Evolutionary conservation across 2,113 vertebrate genomes (phyloP), one percentile per base, ranked within the genome.

Genomic region (Psammodynastes pulverulentus): DNA sequence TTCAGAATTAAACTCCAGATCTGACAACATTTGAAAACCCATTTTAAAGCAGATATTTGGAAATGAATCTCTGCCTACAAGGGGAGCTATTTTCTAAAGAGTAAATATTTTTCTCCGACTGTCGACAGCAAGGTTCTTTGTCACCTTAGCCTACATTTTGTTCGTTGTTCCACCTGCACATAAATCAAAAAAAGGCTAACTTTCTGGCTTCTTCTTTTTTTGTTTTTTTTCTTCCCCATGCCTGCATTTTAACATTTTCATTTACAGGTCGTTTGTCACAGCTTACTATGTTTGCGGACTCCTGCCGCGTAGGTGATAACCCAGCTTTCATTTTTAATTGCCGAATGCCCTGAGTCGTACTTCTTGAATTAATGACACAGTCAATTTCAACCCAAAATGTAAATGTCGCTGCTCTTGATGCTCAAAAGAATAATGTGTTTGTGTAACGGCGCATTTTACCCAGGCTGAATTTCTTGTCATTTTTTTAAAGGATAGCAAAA

Each of bases 381-480:
- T 67, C 72, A 7, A 5, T 58, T 89, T 86, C 53, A 89, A 84
- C 45, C 45, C 3, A 26, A 23, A 13, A 86, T 89, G 92, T 86
- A 72, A 89, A 67, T 48, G 79, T 10, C 24, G 23, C 3, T 17
- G 46, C 53, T 56, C 5, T 46, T 46, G 24, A 21, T 48, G 53
- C 56, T 53, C 0, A 23, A 58, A 62, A 86, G 56, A 86, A 58
- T 1, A 34, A 23, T 3, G 9, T 51, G 48, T 85, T 58, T 85
- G 53, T 52, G 94, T 91, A 62, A 10, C 26, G 85, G 94, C 91
- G 49, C 1, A 87, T 49, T 49, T 0, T 93, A 34, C 89, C 94
- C 62, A 46, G 9, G 26, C 92, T 24, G 58, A 46, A 85, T 34
- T 84, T 45, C 52, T 87, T 87, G 45, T 89, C 54, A 90, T 88